These are phyloP conservation scores for Acanthosepion esculentum DNA, from an alignment of 2,888 invertebrate genomes.

Conservation along the genomic window DNA sequence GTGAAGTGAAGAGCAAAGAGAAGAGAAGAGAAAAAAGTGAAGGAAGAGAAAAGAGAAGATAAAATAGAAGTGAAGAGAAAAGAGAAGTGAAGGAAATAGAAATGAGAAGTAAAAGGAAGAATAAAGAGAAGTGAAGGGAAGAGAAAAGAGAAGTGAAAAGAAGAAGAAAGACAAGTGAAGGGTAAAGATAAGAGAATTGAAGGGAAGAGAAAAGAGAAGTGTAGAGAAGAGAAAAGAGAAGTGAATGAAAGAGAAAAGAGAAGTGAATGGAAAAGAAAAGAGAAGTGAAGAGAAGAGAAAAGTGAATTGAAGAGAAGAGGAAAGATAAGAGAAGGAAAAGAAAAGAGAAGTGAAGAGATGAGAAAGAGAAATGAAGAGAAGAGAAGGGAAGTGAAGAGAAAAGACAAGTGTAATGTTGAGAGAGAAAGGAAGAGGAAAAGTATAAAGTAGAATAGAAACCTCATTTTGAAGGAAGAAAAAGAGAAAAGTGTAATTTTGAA, in stretches of 20 bases:
- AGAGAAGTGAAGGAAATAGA: neutral
- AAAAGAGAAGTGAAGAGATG: too few relatives aligned
- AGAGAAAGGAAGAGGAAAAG: too few relatives aligned
- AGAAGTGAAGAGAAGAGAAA: neutral
- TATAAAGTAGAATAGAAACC: too few relatives aligned
- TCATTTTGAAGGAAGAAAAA: too few relatives aligned
- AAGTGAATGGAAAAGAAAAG: neutral
- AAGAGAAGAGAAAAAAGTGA: neutral
- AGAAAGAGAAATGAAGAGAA: too few relatives aligned
- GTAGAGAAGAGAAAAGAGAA: neutral
- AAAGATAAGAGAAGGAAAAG: too few relatives aligned
- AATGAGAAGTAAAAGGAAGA: neutral
- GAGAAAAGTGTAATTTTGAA: too few relatives aligned
- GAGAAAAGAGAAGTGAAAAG: neutral
- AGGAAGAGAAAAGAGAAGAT: neutral
- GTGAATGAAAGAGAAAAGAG: neutral
- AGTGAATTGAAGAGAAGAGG: too few relatives aligned
- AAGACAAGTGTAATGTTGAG: too few relatives aligned
- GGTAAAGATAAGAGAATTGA: neutral
- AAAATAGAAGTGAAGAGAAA: neutral
- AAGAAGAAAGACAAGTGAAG: neutral
- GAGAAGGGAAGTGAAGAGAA: too few relatives aligned
- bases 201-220: neutral
- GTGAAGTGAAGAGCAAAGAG: neutral
- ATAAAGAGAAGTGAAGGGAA: neutral